These are phyloP conservation scores for Brevimyrus niger DNA, from an alignment of 2,113 vertebrate species.

Conservation along the genomic window DNA sequence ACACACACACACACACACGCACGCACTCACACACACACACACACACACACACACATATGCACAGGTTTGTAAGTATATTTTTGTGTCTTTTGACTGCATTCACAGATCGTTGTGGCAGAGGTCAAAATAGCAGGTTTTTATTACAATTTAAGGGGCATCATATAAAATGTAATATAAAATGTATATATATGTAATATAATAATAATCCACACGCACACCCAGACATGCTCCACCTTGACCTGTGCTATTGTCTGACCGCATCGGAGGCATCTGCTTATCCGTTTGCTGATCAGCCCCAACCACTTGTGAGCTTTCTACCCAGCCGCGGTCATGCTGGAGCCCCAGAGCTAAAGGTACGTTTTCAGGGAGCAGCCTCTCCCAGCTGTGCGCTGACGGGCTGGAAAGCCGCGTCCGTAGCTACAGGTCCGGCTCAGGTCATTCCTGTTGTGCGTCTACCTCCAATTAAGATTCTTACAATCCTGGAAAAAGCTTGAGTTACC, in stretches of 20 bases:
- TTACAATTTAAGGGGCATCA: no score
- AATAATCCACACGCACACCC: background rate
- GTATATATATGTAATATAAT: no score
- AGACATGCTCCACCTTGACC: background rate
- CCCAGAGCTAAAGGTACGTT: background rate
- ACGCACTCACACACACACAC: background rate
- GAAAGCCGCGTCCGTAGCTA: background rate
- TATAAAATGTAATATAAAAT: no score
- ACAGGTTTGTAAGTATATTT: no score
- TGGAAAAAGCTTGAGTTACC: constrained; percentile 10
- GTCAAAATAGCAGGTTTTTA: no score
- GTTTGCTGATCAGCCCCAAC: background rate
- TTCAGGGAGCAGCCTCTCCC: background rate
- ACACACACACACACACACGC: background rate
- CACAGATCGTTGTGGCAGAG: no score
- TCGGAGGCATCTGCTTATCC: background rate
- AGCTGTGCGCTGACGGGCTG: background rate
- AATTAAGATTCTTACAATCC: constrained; percentile 2
- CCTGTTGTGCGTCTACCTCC: background rate
- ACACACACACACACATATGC: no score
- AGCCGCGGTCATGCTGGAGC: background rate
- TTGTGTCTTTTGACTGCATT: no score
- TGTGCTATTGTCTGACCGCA: background rate
- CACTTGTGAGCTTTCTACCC: background rate
- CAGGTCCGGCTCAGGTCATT: background rate